Conservation (phyloP, 2,113 vertebrate genomes). For the Amphilophus citrinellus region DNA sequence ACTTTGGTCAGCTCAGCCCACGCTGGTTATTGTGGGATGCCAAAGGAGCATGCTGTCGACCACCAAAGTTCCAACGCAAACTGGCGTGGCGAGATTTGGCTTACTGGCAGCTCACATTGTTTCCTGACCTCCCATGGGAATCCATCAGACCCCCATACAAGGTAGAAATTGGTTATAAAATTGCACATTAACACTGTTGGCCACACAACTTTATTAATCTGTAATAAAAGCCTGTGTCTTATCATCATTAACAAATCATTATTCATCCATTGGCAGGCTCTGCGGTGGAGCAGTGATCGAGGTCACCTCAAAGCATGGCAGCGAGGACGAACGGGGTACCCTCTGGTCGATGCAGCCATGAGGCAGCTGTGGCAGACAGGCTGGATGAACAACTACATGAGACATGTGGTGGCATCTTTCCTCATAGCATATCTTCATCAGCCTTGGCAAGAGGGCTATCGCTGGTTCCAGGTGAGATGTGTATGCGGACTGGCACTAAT, state of each 20-base stretch:
- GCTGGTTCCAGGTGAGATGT: constrained; percentile 78
- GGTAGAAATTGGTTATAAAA: constrained; percentile 39
- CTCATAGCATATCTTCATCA: constrained; percentile 80
- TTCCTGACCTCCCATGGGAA: constrained; percentile 81
- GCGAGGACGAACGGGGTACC: constrained; percentile 75
- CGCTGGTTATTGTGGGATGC: constrained; percentile 77
- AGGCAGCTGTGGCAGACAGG: constrained; percentile 81
- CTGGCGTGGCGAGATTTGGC: constrained; percentile 81
- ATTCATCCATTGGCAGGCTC: constrained; percentile 52
- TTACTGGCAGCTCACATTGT: constrained; percentile 80
- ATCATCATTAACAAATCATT: not conserved
- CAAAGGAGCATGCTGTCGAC: constrained; percentile 68
- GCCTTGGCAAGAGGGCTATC: constrained; percentile 80
- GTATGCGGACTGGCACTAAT: not conserved
- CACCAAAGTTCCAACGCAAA: constrained; percentile 80
- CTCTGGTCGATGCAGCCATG: constrained; percentile 81
- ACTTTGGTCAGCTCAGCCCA: constrained; percentile 81
- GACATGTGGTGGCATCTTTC: constrained; percentile 80
- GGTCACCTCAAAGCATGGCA: constrained; percentile 78
- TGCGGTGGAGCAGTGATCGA: constrained; percentile 72
- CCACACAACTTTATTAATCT: fast-evolving
- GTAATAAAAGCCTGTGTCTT: not conserved
- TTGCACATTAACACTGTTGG: not conserved
- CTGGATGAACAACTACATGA: constrained; percentile 83
- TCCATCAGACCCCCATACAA: constrained; percentile 79